Conservation (phyloP, 1,140 invertebrate genomes). For the Lysiphlebus fabarum region DNA sequence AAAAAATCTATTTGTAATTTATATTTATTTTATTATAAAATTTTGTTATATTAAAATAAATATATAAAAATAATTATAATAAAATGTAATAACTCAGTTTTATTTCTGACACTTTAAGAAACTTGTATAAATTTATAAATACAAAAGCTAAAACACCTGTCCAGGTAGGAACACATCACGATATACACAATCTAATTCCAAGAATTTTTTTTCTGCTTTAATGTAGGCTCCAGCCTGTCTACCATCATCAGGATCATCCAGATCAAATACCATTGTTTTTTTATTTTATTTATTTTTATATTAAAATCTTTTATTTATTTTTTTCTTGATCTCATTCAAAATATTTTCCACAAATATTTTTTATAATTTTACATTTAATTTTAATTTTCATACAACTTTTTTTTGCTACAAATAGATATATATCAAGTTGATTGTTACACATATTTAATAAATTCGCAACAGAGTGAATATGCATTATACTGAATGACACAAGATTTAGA, state of each 20-base stretch:
- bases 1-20: no score
- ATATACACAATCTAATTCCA: slow-evolving; percentile 37
- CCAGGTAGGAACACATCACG: slow-evolving; percentile 45
- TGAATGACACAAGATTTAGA: slow-evolving; percentile 1
- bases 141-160: slow-evolving; percentile 45
- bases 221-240: slow-evolving; percentile 50
- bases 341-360: background rate
- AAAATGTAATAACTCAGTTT: slow-evolving; percentile 52
- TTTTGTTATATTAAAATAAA: no score
- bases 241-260: slow-evolving; percentile 48
- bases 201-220: slow-evolving; percentile 36
- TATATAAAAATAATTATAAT: slow-evolving; percentile 9
- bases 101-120: slow-evolving; percentile 40
- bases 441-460: slow-evolving; percentile 37
- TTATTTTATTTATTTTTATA: slow-evolving; percentile 30
- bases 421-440: slow-evolving; percentile 17
- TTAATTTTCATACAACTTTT: no score
- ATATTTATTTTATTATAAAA: no score
- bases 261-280: slow-evolving; percentile 42
- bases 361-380: background rate
- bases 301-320: slow-evolving; percentile 36
- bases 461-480: slow-evolving; percentile 15
- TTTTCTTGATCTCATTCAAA: background rate
- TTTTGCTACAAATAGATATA: background rate
- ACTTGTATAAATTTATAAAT: slow-evolving; percentile 16